A percentile compares a stretch with the other conserved stretches of the same genome.
Evolutionary conservation across 64 coral and sea anemone species (phyloP).

Genomic region (Montipora sp.): DNA sequence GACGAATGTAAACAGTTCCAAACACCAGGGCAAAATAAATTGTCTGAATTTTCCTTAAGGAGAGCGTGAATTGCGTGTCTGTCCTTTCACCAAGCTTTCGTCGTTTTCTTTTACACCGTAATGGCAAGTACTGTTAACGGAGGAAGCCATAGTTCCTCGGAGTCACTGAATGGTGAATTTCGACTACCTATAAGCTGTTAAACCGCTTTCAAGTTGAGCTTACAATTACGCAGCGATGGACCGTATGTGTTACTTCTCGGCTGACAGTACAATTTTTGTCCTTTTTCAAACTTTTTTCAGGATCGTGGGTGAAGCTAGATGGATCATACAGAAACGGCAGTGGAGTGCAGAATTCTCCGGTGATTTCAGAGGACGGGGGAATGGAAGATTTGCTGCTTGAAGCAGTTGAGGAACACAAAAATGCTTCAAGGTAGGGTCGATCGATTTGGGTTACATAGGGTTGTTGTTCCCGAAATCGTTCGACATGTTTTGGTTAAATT

Average conservation of each 20-base stretch:
- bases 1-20: conserved; percentile 24
- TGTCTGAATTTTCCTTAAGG: not conserved
- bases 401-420: conserved; percentile 82
- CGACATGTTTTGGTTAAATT: not conserved
- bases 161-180: conserved; percentile 83
- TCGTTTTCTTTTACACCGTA: not conserved
- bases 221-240: not conserved
- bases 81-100: not conserved
- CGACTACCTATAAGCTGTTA: not conserved
- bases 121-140: conserved; percentile 71
- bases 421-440: conserved; percentile 43
- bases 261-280: not conserved
- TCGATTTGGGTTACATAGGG: not conserved
- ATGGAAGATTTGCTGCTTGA: conserved; percentile 92
- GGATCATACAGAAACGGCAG: conserved; percentile 77
- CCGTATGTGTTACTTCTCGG: no score
- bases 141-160: conserved; percentile 84
- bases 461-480: not conserved
- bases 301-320: conserved; percentile 93
- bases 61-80: not conserved
- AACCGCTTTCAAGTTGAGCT: not conserved
- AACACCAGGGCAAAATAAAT: not conserved
- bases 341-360: conserved; percentile 86
- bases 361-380: conserved; percentile 76
- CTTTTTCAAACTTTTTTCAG: conserved; percentile 1